A percentile compares a stretch with the other conserved stretches of the same genome.
phyloP scores from a whole-genome alignment of 2,888 invertebrate species.

The Yponomeuta sedellus region DNA sequence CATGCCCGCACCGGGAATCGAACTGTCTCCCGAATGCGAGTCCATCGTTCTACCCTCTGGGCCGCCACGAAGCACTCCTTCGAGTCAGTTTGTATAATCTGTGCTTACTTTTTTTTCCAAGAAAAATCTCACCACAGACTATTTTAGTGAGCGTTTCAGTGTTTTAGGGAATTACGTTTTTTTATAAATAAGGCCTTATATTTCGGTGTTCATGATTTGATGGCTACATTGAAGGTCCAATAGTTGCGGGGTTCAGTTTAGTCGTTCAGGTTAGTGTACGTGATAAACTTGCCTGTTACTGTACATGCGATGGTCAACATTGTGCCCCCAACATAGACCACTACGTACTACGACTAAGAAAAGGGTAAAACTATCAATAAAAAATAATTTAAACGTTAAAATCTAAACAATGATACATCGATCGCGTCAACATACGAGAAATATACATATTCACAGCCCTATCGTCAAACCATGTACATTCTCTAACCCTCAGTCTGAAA shows the following conservation, averaged over 20 bases:
- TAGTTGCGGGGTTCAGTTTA: not conserved
- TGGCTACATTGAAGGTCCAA: not conserved
- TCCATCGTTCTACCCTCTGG: too few species aligned
- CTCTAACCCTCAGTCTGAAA: slow-evolving; percentile 17
- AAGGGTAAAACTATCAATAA: not conserved
- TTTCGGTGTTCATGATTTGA: not conserved
- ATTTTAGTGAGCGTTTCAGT: too few species aligned
- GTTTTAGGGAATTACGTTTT: too few species aligned
- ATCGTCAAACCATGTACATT: slow-evolving; percentile 43
- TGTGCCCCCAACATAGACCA: not conserved
- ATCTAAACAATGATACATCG: slow-evolving; percentile 4
- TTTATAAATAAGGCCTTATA: too few species aligned
- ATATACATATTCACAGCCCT: slow-evolving; percentile 69
- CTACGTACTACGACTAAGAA: not conserved
- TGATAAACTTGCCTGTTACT: not conserved
- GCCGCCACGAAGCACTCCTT: too few species aligned
- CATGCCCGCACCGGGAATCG: too few species aligned
- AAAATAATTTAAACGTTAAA: slow-evolving; percentile 12
- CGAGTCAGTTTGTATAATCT: too few species aligned
- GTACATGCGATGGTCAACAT: not conserved
- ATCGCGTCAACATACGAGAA: slow-evolving; percentile 20
- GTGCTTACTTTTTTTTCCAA: too few species aligned
- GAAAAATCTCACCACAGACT: too few species aligned
- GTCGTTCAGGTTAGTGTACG: too few species aligned
- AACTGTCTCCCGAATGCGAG: too few species aligned